Evolutionary conservation across 2,888 invertebrate species (phyloP).

Genomic region (Melikaiella ostensackeni): DNA sequence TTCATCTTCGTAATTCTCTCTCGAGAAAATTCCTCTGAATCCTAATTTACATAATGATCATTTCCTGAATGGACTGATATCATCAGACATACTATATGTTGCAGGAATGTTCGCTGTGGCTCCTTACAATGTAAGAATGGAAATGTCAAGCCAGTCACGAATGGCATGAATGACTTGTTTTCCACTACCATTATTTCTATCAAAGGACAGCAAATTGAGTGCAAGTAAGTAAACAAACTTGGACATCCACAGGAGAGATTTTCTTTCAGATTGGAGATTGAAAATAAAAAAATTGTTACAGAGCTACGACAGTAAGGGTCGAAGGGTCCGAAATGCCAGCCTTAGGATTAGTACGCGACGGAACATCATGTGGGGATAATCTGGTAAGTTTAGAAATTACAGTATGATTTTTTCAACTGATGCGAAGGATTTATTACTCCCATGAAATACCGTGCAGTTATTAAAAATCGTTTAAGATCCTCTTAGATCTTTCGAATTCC

Average conservation of each 20-base stretch:
- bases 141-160: constrained; percentile 87
- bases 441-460: too few relatives aligned
- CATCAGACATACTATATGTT: constrained; percentile 46
- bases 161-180: constrained; percentile 89
- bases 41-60: constrained; percentile 19
- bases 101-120: constrained; percentile 94
- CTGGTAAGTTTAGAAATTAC: constrained; percentile 78
- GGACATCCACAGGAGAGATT: not conserved
- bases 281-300: constrained; percentile 27
- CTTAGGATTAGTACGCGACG: constrained; percentile 94
- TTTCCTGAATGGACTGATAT: constrained; percentile 15
- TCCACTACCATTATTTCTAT: constrained; percentile 93
- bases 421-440: too few relatives aligned
- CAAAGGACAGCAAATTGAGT: constrained; percentile 93
- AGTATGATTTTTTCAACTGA: not conserved
- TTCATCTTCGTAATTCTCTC: not conserved
- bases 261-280: not conserved
- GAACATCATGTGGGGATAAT: constrained; percentile 95
- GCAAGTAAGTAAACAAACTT: constrained; percentile 88
- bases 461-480: too few relatives aligned
- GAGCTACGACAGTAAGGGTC: constrained; percentile 50
- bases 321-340: constrained; percentile 77
- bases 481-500: too few relatives aligned
- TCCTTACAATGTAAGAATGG: constrained; percentile 96
- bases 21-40: not conserved